Evolutionary conservation across 2,113 vertebrate genomes (phyloP).

Genomic region (Triplophysa tibetana): DNA sequence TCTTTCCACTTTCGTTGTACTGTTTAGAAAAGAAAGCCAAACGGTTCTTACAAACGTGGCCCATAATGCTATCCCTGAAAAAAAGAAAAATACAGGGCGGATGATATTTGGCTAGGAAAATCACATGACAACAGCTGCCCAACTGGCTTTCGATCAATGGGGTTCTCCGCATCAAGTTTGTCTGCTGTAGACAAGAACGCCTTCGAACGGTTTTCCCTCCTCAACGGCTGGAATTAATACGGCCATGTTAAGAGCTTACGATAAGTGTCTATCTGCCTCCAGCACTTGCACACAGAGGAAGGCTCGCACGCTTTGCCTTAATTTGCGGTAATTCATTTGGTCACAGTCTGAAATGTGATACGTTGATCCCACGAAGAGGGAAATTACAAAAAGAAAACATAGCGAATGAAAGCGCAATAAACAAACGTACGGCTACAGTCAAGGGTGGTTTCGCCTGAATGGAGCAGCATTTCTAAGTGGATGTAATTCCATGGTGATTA

Average conservation of each 20-base stretch:
- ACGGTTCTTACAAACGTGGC: constrained; percentile 15
- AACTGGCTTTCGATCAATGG: constrained; percentile 33
- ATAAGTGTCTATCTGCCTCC: constrained; percentile 50
- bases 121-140: constrained; percentile 21
- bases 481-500: constrained; percentile 50
- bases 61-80: background rate
- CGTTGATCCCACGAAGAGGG: constrained; percentile 32
- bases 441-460: constrained; percentile 42
- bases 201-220: constrained; percentile 37
- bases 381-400: constrained; percentile 33
- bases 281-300: constrained; percentile 42
- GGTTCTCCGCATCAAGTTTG: constrained; percentile 36
- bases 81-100: background rate
- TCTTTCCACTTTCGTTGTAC: constrained; percentile 19
- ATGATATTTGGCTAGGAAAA: constrained; percentile 38
- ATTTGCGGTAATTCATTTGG: constrained; percentile 36
- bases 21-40: constrained; percentile 26
- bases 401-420: constrained; percentile 6
- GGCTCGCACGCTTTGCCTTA: constrained; percentile 42
- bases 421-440: constrained; percentile 27
- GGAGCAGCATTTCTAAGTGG: constrained; percentile 46
- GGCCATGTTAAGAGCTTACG: constrained; percentile 52
- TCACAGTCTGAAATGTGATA: constrained; percentile 47
- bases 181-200: constrained; percentile 44
- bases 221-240: constrained; percentile 48